A percentile compares a stretch with the other conserved stretches of the same genome.
These are phyloP conservation scores for Anagyrus pseudococci DNA, from an alignment of 2,888 invertebrate genomes.

Conservation along the genomic window DNA sequence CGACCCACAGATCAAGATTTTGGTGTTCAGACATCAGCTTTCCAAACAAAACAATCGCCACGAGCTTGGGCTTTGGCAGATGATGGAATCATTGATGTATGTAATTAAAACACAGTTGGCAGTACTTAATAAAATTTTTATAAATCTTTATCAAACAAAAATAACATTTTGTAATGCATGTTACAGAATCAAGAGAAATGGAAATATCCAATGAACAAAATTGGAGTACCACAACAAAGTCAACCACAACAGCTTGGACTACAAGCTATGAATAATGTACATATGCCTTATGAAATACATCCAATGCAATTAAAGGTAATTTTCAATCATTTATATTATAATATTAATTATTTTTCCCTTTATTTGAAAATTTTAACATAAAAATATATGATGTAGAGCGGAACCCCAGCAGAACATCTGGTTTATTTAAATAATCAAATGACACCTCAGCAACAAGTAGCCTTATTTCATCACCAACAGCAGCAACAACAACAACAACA, in stretches of 20 bases:
- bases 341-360: slow-evolving; percentile 1
- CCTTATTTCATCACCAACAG: slow-evolving; percentile 58
- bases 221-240: slow-evolving; percentile 65
- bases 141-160: not conserved
- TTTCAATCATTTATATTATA: slow-evolving; percentile 45
- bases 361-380: no score
- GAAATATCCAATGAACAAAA: slow-evolving; percentile 72
- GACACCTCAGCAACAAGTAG: slow-evolving; percentile 60
- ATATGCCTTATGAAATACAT: slow-evolving; percentile 59
- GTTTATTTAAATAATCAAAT: slow-evolving; percentile 63
- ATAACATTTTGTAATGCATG: slow-evolving; percentile 5
- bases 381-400: slow-evolving; percentile 63
- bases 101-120: no score
- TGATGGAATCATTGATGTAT: slow-evolving; percentile 85
- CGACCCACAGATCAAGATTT: slow-evolving; percentile 83
- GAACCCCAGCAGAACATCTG: slow-evolving; percentile 67
- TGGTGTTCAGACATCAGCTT: slow-evolving; percentile 65
- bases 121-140: not conserved
- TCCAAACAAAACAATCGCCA: slow-evolving; percentile 77
- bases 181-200: slow-evolving; percentile 86
- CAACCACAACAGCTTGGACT: slow-evolving; percentile 67
- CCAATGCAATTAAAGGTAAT: slow-evolving; percentile 60
- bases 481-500: slow-evolving; percentile 67
- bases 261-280: slow-evolving; percentile 64
- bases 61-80: slow-evolving; percentile 84